Conservation (phyloP, 2,797 vertebrate species). For the Serranus cabrilla region DNA sequence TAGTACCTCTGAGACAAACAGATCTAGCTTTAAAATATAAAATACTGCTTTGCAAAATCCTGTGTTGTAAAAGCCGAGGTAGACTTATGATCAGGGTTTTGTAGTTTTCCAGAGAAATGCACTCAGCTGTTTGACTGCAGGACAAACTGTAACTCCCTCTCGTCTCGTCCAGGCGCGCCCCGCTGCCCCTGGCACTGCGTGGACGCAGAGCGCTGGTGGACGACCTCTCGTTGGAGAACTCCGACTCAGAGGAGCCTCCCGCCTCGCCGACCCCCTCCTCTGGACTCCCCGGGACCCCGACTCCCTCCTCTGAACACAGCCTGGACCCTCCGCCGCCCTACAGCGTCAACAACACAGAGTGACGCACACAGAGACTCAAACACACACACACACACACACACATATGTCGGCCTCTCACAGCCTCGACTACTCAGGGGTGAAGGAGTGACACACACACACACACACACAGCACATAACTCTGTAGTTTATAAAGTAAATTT, state of each 20-base stretch:
- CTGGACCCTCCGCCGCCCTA: slow-evolving; percentile 80
- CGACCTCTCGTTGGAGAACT: slow-evolving; percentile 91
- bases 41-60: no score
- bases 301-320: slow-evolving; percentile 82
- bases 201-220: slow-evolving; percentile 90
- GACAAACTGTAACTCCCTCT: slow-evolving; percentile 14
- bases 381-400: slow-evolving; percentile 44
- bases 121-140: background rate
- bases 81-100: background rate
- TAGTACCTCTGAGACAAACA: background rate
- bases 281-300: slow-evolving; percentile 82
- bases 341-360: slow-evolving; percentile 85
- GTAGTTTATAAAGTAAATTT: slow-evolving; percentile 47
- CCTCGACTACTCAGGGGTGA: slow-evolving; percentile 60
- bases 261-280: slow-evolving; percentile 85
- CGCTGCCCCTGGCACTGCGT: slow-evolving; percentile 85
- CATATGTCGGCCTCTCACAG: slow-evolving; percentile 43
- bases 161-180: slow-evolving; percentile 77
- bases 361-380: slow-evolving; percentile 53
- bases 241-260: slow-evolving; percentile 89
- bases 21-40: no score
- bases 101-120: slow-evolving; percentile 4
- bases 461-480: slow-evolving; percentile 42
- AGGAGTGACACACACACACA: slow-evolving; percentile 54
- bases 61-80: background rate